phyloP scores from a whole-genome alignment of 2,797 vertebrate genomes.

The Tokudaia muenninki region DNA sequence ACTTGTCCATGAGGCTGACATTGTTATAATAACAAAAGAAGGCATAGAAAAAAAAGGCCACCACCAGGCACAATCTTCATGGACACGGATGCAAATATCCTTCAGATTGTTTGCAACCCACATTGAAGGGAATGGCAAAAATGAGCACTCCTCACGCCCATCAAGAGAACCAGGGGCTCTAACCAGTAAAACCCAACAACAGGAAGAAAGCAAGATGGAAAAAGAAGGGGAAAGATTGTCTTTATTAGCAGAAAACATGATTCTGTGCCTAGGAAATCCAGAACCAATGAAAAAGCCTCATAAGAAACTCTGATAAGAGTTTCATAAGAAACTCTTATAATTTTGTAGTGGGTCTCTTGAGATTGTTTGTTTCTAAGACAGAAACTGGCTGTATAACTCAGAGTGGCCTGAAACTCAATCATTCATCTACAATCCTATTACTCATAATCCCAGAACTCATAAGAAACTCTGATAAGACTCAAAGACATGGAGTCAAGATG shows the following conservation, averaged over 20 bases:
- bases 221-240: neutral
- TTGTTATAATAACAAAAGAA: neutral
- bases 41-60: neutral
- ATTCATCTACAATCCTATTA: neutral
- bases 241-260: neutral
- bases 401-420: neutral
- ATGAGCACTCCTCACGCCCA: neutral
- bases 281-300: neutral
- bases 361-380: neutral
- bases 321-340: no score
- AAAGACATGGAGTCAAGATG: neutral
- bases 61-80: neutral
- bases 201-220: neutral
- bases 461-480: neutral
- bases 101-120: neutral
- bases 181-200: neutral
- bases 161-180: neutral
- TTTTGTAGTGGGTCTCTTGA: neutral
- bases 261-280: neutral
- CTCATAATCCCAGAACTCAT: no score
- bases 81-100: neutral
- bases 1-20: neutral
- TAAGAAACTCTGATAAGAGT: no score
- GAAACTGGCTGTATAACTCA: neutral
- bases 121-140: neutral